These are phyloP conservation scores for Hybognathus amarus DNA, from an alignment of 2,797 vertebrate species.

Conservation along the genomic window DNA sequence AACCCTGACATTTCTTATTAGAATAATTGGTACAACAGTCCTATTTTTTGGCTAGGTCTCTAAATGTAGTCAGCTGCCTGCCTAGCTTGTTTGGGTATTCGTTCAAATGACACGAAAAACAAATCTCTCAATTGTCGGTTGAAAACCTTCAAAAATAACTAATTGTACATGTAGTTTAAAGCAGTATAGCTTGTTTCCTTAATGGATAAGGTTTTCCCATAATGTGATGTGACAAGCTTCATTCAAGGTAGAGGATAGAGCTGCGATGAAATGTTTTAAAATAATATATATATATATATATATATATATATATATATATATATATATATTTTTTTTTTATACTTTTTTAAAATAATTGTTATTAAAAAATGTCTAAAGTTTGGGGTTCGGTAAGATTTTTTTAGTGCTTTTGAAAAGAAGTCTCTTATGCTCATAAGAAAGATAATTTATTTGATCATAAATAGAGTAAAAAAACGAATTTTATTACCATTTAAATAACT, in stretches of 20 bases:
- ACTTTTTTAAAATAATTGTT: too few species aligned
- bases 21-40: constrained; percentile 17
- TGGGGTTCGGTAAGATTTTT: background rate
- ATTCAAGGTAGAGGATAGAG: background rate
- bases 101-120: background rate
- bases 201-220: background rate
- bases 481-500: too few species aligned
- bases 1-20: constrained; percentile 14
- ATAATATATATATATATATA: background rate
- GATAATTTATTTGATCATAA: background rate
- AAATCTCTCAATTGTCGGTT: background rate
- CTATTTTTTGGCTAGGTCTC: constrained; percentile 31
- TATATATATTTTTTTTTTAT: too few species aligned
- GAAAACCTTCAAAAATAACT: background rate
- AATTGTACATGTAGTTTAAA: background rate
- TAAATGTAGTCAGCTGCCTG: constrained; percentile 18
- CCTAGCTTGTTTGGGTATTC: constrained; percentile 2
- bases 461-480: too few species aligned
- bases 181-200: background rate
- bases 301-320: too few species aligned
- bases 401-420: background rate
- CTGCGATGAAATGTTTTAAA: background rate
- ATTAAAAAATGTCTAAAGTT: background rate
- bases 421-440: background rate
- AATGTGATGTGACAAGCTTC: background rate